Conservation (phyloP, 2,888 invertebrate species). For the Choristoneura rosaceana region DNA sequence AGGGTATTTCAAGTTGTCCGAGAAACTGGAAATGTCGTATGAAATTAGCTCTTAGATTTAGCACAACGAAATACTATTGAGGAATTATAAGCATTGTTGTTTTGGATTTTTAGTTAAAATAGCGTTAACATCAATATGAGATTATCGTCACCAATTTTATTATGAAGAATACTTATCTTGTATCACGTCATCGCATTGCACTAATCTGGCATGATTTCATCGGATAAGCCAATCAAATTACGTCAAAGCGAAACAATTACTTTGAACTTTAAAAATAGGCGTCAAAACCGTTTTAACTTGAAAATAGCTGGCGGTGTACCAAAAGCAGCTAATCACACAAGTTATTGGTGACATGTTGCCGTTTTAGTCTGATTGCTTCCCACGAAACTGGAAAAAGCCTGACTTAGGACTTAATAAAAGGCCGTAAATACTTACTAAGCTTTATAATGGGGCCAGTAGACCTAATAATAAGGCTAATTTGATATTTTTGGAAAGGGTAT, state of each 20-base stretch:
- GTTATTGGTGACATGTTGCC: slow-evolving; percentile 38
- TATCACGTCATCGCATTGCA: slow-evolving; percentile 16
- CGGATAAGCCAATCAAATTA: slow-evolving; percentile 8
- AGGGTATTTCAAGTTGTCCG: too few species aligned
- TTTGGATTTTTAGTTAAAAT: too few species aligned
- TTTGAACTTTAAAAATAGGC: slow-evolving; percentile 13
- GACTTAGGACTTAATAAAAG: slow-evolving; percentile 29
- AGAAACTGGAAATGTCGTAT: too few species aligned
- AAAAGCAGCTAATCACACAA: slow-evolving; percentile 31
- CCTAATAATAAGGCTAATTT: slow-evolving; percentile 11
- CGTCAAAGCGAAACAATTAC: neutral
- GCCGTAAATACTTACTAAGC: slow-evolving; percentile 16
- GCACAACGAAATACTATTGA: too few species aligned
- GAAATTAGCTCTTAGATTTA: too few species aligned
- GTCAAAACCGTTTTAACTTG: slow-evolving; percentile 17
- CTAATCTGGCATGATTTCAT: slow-evolving; percentile 23
- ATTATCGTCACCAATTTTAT: slow-evolving; percentile 1
- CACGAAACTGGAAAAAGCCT: slow-evolving; percentile 21
- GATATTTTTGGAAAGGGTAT: slow-evolving; percentile 25
- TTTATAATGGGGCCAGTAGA: slow-evolving; percentile 18
- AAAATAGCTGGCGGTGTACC: slow-evolving; percentile 30
- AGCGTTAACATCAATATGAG: too few species aligned
- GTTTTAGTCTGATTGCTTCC: slow-evolving; percentile 24
- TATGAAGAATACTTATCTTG: neutral
- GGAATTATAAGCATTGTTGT: too few species aligned